Conservation (phyloP, 2,888 invertebrate species). For the Trilocha varians region DNA sequence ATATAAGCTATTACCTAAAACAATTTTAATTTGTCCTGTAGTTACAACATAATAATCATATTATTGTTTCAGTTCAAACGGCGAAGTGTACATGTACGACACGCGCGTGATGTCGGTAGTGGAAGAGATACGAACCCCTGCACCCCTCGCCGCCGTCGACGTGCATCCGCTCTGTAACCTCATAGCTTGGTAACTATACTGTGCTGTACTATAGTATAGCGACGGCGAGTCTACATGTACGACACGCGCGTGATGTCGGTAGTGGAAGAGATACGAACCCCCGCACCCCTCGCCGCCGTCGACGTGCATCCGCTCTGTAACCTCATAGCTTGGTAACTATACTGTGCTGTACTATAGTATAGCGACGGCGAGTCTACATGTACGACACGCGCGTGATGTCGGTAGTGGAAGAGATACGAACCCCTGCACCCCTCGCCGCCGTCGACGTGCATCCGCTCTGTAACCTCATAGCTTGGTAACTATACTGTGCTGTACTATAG, state of each 20-base stretch:
- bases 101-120: conserved; percentile 75
- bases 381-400: conserved; percentile 78
- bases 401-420: conserved; percentile 76
- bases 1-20: too few relatives aligned
- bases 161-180: conserved; percentile 86
- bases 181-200: conserved; percentile 82
- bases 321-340: conserved; percentile 85
- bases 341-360: too few relatives aligned
- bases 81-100: conserved; percentile 84
- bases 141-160: conserved; percentile 86
- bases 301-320: conserved; percentile 86
- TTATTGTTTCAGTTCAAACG: conserved; percentile 76
- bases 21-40: background rate
- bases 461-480: conserved; percentile 88
- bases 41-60: too few relatives aligned
- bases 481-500: conserved; percentile 11
- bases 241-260: conserved; percentile 77
- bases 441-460: conserved; percentile 87
- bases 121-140: conserved; percentile 77
- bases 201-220: too few relatives aligned
- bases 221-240: conserved; percentile 84
- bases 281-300: conserved; percentile 85
- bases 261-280: conserved; percentile 77
- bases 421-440: conserved; percentile 84
- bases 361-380: conserved; percentile 85